Evolutionary conservation across 1,140 invertebrate genomes (phyloP).

Genomic region (Bombus superbus): DNA sequence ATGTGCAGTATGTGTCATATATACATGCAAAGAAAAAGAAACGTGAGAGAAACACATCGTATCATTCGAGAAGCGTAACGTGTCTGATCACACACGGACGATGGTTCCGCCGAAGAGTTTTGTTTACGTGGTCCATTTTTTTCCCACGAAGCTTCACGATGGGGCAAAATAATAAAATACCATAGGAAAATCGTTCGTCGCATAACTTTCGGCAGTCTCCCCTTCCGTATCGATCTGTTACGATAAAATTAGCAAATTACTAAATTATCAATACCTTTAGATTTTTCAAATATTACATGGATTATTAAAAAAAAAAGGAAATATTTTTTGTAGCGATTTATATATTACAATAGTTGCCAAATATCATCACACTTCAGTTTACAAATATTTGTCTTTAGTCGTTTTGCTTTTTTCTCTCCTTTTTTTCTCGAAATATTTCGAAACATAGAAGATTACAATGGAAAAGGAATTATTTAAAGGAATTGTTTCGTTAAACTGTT

Average conservation of each 20-base stretch:
- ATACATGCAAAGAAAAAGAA: too few relatives aligned
- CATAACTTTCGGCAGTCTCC: background rate
- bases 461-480: background rate
- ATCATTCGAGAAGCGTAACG: conserved; percentile 18
- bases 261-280: background rate
- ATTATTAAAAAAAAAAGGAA: background rate
- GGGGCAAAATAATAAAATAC: conserved; percentile 24
- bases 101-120: conserved; percentile 30
- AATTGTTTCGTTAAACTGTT: background rate
- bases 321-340: background rate
- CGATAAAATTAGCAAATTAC: background rate
- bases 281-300: background rate
- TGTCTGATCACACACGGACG: conserved; percentile 25
- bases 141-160: conserved; percentile 34
- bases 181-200: background rate
- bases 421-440: background rate
- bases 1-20: conserved; percentile 33
- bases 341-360: too few relatives aligned
- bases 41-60: background rate
- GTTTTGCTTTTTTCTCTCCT: background rate
- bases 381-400: background rate
- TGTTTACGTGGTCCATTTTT: conserved; percentile 6
- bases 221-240: background rate
- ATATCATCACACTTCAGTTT: background rate
- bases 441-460: background rate